Base-by-base conservation (phyloP, 2,113 vertebrate genomes). In the Caranx melampygus region DNA sequence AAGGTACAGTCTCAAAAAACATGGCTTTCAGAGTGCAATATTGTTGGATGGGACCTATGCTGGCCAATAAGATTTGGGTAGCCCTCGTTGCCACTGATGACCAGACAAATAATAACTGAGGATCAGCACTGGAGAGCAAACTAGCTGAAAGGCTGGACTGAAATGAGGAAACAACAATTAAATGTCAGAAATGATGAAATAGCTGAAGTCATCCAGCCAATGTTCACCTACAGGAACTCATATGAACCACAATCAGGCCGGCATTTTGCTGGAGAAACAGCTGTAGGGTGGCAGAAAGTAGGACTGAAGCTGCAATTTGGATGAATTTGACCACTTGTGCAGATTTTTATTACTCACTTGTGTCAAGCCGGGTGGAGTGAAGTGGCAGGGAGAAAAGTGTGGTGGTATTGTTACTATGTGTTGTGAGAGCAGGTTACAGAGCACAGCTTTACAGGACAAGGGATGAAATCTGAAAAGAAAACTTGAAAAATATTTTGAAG, bases 341-440 rank as follows among this genome's bases (percentile, higher is more conserved):
- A 47, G 34, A 59, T 51, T 61, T 58, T 7, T 72, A 55, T 52
- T 18, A 18, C 45, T 81, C 33, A 13, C 3, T 71, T 11, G 49
- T 45, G 34, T 78, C 65, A 68, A 44, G 16, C 35, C 51, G 52
- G 5, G 21, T 9, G 42, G 31, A 57, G 20, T 72, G 20, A 65
- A 60, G 72, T 26, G 20, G 31, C 45, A 42, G 67, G 10, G 35
- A 52, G 21, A 40, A 42, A 60, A 45, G 58, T 13, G 35, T 52
- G 15, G 10, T n/a, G 26, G 26, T 14, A 35, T 72, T 61, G 5
- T 35, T 70, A 64, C 13, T 16, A 0, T 40, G 40, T 44, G 26
- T 21, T 59, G 26, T 45, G 9, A 83, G 68, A 52, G 51, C 72
- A 72, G 14, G 40, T 75, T 37, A 51, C 6, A 68, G 66, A 60